phyloP scores from a whole-genome alignment of 2,113 vertebrate species.

The Cnemophilus loriae region DNA sequence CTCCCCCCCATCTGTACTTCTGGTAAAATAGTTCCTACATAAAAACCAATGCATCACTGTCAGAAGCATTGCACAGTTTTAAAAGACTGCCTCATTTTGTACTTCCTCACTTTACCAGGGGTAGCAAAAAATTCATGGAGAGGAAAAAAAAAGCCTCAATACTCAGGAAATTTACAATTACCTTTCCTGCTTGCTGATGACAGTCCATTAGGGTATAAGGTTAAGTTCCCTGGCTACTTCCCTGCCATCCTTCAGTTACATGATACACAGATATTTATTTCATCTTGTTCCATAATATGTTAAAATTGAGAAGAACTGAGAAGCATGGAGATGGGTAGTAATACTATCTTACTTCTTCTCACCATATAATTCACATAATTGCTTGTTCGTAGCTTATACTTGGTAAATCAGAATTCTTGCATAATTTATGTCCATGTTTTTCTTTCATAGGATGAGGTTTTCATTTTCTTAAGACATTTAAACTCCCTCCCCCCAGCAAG shows the following conservation, averaged over 20 bases:
- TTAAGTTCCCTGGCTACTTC: not conserved
- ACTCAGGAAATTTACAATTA: not conserved
- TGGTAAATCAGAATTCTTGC: not conserved
- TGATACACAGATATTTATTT: not conserved
- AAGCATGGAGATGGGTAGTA: not conserved
- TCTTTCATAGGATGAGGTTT: not conserved
- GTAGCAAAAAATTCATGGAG: not conserved
- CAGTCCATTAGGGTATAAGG: not conserved
- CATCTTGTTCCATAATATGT: not conserved
- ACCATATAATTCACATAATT: not conserved
- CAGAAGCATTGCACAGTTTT: not conserved
- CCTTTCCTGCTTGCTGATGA: not conserved
- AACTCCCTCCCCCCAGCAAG: not conserved
- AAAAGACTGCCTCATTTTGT: not conserved
- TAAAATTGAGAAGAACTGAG: not conserved
- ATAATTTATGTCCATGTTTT: not conserved
- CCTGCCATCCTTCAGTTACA: not conserved
- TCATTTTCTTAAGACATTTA: not conserved
- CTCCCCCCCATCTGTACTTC: not conserved
- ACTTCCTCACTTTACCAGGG: not conserved
- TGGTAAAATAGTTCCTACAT: not conserved
- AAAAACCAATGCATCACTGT: not conserved
- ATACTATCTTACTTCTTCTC: not conserved
- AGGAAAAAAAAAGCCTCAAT: not conserved
- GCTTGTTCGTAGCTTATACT: not conserved